Percentiles rank a stretch among this genome's conserved stretches.
phyloP scores from a whole-genome alignment of 2,888 invertebrate species.

The Philhelius pedissequus region DNA sequence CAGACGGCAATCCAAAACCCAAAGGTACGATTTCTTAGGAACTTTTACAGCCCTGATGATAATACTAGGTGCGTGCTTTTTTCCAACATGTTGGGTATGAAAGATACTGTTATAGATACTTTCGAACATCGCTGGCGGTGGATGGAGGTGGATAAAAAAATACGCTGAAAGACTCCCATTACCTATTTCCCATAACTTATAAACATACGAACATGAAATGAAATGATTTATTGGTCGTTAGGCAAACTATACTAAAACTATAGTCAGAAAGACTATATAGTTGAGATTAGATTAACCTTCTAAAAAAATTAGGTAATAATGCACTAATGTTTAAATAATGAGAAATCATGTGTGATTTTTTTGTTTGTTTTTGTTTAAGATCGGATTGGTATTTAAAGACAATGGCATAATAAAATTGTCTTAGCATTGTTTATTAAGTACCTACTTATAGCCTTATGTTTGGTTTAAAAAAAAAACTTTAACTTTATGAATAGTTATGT shows the following conservation, averaged over 20 bases:
- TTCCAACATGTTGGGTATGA: conserved; percentile 32
- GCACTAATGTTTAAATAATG: conserved; percentile 40
- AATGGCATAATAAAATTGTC: conserved; percentile 9
- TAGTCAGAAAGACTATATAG: background rate
- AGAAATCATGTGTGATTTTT: background rate
- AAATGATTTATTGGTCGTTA: conserved; percentile 30
- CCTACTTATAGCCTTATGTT: background rate
- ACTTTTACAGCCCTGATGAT: background rate
- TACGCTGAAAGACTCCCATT: background rate
- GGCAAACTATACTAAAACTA: background rate
- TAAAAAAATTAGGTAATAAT: conserved; percentile 12
- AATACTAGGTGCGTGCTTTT: background rate
- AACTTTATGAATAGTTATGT: background rate
- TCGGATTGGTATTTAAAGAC: background rate
- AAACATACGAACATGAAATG: conserved; percentile 5
- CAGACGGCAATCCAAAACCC: no score
- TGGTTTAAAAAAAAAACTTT: background rate
- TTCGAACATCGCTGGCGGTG: background rate
- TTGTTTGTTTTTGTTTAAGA: background rate
- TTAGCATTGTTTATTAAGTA: background rate
- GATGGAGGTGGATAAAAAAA: background rate
- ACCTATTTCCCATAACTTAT: conserved; percentile 13
- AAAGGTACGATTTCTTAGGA: no score
- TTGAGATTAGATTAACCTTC: conserved; percentile 5
- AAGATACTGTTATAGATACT: background rate